Base-by-base conservation (phyloP, 2,797 vertebrate species). In the Ambastaia sidthimunki region DNA sequence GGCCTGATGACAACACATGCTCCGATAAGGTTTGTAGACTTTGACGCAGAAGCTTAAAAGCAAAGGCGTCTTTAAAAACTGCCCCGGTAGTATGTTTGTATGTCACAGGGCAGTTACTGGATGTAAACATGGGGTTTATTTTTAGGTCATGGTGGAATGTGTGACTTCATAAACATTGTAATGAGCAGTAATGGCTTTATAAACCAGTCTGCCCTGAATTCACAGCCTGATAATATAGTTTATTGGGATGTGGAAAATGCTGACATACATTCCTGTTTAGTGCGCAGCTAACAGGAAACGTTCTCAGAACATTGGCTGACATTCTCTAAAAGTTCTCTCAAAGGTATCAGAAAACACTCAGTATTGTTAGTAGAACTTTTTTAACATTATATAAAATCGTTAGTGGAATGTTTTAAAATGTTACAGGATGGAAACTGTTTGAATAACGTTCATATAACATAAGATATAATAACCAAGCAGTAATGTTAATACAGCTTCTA, bases 1-100 rank as follows among this genome's bases (percentile, higher is more conserved):
- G 97, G 50, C 97, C 98, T 0, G 97, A 99, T 7, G 98, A 99
- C 85, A 97, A 98, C 88, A 98, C 96, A 0, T 99, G 98, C 85
- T 99, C 98, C 69, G 98, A 99, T 92, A 98, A 99, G 96, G 98
- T 99, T 78, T 78, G 92, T 67, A 16, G n/a, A 50, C 5, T 10
- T n/a, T 48, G 75, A 69, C 18, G 12, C 37, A 48, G 28, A n/a
- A 0, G 15, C 12, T 59, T 31, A 18, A 77, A 10, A 52, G 21
- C 21, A 15, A 69, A 23, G 74, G 65, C 4, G 54, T 77, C 55
- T 78, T n/a, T 71, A 52, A 16, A 78, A 78, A 44, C 31, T 6
- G 7, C 19, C 57, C 68, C 34, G 15, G 41, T 37, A 21, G 25
- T 52, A 52, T 37, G 66, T 62, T 15, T 67, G 15, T 21, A n/a